phyloP scores from a whole-genome alignment of 2,113 vertebrate genomes.

The Poicephalus gulielmi region DNA sequence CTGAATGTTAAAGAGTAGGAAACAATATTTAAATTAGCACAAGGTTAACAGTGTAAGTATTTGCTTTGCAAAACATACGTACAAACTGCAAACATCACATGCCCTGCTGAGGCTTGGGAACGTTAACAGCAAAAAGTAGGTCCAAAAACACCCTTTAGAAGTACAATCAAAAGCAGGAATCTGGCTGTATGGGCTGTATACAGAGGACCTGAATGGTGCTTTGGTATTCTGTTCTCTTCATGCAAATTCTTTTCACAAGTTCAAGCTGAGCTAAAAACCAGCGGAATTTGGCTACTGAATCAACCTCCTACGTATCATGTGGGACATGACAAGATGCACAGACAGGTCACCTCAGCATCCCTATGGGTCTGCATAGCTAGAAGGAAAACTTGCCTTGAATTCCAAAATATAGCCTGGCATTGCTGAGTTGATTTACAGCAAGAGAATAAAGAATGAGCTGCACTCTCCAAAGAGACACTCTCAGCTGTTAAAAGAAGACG shows the following conservation, averaged over 20 bases:
- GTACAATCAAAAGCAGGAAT: not conserved
- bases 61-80: not conserved
- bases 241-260: not conserved
- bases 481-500: not conserved
- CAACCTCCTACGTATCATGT: not conserved
- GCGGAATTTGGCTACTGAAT: not conserved
- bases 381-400: not conserved
- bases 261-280: not conserved
- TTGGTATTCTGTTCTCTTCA: not conserved
- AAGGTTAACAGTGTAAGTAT: not conserved
- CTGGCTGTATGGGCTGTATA: not conserved
- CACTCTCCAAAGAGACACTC: not conserved
- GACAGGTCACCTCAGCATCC: not conserved
- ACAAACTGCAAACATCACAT: not conserved
- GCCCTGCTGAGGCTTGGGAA: not conserved
- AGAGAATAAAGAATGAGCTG: not conserved
- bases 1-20: not conserved
- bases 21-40: slow-evolving; percentile 1
- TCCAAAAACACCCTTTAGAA: not conserved
- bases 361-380: not conserved
- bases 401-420: not conserved
- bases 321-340: not conserved
- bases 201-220: not conserved
- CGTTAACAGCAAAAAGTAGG: not conserved
- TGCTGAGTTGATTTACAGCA: not conserved